Evolutionary conservation across 2,113 vertebrate genomes (phyloP).

Genomic region (Serilophus lunatus): DNA sequence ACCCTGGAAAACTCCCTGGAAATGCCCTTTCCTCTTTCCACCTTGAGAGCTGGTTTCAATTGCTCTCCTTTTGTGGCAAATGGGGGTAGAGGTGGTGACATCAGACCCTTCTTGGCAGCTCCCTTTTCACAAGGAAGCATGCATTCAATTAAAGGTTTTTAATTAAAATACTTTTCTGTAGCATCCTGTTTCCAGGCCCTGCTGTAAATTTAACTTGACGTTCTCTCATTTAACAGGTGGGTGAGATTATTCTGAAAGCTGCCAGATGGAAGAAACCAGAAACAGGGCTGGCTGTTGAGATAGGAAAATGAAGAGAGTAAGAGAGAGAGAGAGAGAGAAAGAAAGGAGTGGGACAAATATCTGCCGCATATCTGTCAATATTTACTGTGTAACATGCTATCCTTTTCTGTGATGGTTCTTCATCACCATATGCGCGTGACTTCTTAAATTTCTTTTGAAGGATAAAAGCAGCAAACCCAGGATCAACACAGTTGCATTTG

Average conservation of each 20-base stretch:
- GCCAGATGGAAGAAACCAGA: slow-evolving; percentile 78
- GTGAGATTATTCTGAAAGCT: slow-evolving; percentile 80
- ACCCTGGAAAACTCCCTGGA: slow-evolving; percentile 32
- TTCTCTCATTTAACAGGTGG: slow-evolving; percentile 82
- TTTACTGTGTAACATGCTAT: not conserved
- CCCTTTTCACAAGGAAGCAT: slow-evolving; percentile 76
- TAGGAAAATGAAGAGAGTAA: slow-evolving; percentile 32
- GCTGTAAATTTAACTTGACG: slow-evolving; percentile 82
- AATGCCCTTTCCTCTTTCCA: slow-evolving; percentile 28
- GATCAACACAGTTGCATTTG: slow-evolving; percentile 18
- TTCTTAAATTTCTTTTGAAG: slow-evolving; percentile 27
- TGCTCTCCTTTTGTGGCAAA: slow-evolving; percentile 51
- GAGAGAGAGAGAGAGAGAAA: slow-evolving; percentile 23
- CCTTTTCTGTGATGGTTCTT: not conserved
- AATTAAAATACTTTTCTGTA: slow-evolving; percentile 82
- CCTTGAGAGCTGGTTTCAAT: slow-evolving; percentile 67
- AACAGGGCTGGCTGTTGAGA: slow-evolving; percentile 45
- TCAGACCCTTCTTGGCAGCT: slow-evolving; percentile 66
- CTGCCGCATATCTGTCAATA: slow-evolving; percentile 32
- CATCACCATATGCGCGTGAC: not conserved
- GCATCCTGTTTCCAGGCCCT: slow-evolving; percentile 79
- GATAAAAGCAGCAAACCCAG: not conserved
- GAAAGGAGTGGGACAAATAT: slow-evolving; percentile 21
- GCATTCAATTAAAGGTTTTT: slow-evolving; percentile 82
- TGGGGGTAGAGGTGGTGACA: slow-evolving; percentile 72